phyloP scores from a whole-genome alignment of 2,888 invertebrate species.

The Pristionchus maxplancki region DNA sequence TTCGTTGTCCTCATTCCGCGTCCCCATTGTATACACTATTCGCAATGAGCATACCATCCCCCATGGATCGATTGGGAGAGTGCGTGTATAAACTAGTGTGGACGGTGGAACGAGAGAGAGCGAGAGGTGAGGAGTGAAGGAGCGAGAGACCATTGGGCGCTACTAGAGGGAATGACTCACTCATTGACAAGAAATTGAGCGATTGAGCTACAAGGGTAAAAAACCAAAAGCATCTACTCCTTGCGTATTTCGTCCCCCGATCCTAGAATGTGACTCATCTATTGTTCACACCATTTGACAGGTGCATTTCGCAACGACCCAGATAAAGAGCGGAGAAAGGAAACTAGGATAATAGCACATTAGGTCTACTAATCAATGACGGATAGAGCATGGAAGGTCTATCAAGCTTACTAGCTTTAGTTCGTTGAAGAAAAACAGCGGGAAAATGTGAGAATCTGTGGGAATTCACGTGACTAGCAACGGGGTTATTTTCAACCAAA shows the following conservation, averaged over 20 bases:
- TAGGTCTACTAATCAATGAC: not conserved
- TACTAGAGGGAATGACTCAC: constrained; percentile 24
- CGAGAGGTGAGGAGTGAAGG: not conserved
- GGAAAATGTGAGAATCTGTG: not conserved
- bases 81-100: constrained; percentile 43
- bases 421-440: not conserved
- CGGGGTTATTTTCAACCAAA: not conserved
- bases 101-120: not conserved
- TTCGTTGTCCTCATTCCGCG: not conserved
- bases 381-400: not conserved
- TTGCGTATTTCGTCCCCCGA: not conserved
- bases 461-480: not conserved
- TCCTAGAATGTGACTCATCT: constrained; percentile 34
- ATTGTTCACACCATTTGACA: constrained; percentile 35
- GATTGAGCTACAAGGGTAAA: not conserved
- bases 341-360: not conserved
- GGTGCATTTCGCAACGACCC: constrained; percentile 39
- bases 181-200: constrained; percentile 19
- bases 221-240: not conserved
- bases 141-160: not conserved
- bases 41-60: constrained; percentile 32
- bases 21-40: constrained; percentile 31
- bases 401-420: not conserved
- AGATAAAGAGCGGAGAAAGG: not conserved
- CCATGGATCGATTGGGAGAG: constrained; percentile 29